Conservation (phyloP, 2,113 vertebrate species). For the Cnemophilus loriae region DNA sequence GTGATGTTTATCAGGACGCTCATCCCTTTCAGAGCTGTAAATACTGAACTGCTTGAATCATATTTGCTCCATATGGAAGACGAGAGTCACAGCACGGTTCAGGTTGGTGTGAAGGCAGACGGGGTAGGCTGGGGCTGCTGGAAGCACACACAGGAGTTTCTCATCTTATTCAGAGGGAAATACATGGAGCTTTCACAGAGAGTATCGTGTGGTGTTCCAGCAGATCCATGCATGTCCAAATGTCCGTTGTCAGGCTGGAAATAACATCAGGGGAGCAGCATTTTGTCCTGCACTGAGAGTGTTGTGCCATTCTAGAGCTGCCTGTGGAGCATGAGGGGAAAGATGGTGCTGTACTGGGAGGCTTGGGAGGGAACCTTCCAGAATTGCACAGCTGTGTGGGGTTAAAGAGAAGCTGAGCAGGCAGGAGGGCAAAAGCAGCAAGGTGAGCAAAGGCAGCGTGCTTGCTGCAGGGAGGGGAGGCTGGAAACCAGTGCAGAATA, state of each 20-base stretch:
- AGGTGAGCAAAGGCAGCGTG: neutral
- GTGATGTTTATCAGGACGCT: neutral
- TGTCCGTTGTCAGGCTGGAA: neutral
- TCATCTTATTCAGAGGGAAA: neutral
- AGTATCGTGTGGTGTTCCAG: neutral
- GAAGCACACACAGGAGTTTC: neutral
- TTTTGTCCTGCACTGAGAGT: neutral
- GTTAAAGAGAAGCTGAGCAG: neutral
- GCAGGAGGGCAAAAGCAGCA: neutral
- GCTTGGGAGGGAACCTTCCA: neutral
- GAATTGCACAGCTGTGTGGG: neutral
- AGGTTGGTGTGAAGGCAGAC: neutral
- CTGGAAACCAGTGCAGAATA: neutral
- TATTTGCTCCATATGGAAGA: neutral
- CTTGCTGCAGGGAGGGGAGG: neutral
- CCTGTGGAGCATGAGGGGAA: neutral
- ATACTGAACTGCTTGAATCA: neutral
- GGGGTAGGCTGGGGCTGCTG: neutral
- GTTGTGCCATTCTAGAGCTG: neutral
- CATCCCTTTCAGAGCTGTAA: neutral
- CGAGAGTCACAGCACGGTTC: fast-evolving
- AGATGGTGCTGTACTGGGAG: neutral
- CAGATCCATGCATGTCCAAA: neutral
- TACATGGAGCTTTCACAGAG: neutral
- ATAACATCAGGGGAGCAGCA: neutral